Base-by-base conservation (phyloP, 30 jellyfish, hydroid and myxozoan genomes). In the Aurelia sp. region DNA sequence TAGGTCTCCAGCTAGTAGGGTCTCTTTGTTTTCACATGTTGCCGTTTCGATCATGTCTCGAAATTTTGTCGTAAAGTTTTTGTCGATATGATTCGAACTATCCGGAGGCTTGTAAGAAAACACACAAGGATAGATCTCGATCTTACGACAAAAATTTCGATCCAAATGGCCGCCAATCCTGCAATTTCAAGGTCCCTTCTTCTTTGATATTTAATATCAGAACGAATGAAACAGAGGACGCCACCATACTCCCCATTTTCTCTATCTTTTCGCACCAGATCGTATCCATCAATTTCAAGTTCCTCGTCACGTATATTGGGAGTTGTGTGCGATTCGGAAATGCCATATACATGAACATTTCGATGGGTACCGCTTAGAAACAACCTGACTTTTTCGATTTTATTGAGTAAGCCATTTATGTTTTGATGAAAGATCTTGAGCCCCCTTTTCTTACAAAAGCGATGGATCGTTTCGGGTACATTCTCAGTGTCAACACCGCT, bases 21-120 rank as follows among this genome's bases (percentile, higher is more conserved):
- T 86, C 69, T 86, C 92, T 76, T 86, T 86, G 91, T 76, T 86
- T 66, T 74, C 96, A 44, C 79, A 52, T 75, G 86, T 75, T 73
- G 79, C 86, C 33, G 78, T 48, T 30, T 74, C 86, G 47, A 62
- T 65, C 85, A 86, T 86, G 64, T 75, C 86, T 47, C 76, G 63
- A 68, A 62, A 74, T 74, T 85, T 85, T 37, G 90, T 8, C 19
- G 66, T 40, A 63, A 73, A 72, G 90, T 85, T 62, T 85, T 85
- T 41, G 88, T 59, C 82, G 86, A 74, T 62, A 73, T 85, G 53
- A 13, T 73, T 48, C 73, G 94, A 85, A 62, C 86, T 73, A 31
- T 85, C 90, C 66, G 63, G 94, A 33, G 82, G 90, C 83, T 85
- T 72, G 75, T 27, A 47, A 73, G 75, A 85, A 85, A 85, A 82